phyloP scores from a whole-genome alignment of 1,140 invertebrate genomes.

The Diorhabda elongata region DNA sequence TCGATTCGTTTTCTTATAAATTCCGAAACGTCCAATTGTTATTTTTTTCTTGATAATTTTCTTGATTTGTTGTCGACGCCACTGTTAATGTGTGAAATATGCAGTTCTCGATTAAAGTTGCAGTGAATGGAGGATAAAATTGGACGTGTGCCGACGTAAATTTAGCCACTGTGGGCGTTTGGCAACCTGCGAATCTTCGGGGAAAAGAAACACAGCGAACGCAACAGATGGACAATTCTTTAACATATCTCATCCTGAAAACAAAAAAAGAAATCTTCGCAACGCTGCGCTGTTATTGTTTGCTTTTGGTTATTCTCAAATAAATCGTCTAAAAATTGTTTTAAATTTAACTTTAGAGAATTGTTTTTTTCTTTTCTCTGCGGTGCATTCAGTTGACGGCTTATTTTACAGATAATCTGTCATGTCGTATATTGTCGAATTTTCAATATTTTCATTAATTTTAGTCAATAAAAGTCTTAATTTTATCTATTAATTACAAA shows the following conservation, averaged over 20 bases:
- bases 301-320: conserved; percentile 14
- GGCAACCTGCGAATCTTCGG: conserved; percentile 46
- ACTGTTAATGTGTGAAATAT: conserved; percentile 5
- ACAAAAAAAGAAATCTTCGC: not conserved
- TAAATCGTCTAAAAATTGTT: too few relatives aligned
- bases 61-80: not conserved
- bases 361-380: too few relatives aligned
- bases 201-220: conserved; percentile 41
- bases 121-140: conserved; percentile 48
- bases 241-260: conserved; percentile 28
- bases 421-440: too few relatives aligned
- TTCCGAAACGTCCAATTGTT: too few relatives aligned
- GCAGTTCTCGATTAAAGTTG: conserved; percentile 28
- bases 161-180: conserved; percentile 47
- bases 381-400: too few relatives aligned
- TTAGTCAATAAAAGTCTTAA: too few relatives aligned
- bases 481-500: too few relatives aligned
- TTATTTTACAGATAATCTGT: too few relatives aligned
- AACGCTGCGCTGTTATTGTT: conserved; percentile 7
- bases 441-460: too few relatives aligned
- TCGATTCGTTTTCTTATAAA: too few relatives aligned
- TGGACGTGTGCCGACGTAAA: conserved; percentile 45
- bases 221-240: conserved; percentile 46
- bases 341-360: too few relatives aligned
- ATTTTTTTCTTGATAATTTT: too few relatives aligned